Evolutionary conservation across 2,888 invertebrate species (phyloP).

Genomic region (Mallateleia sp.): DNA sequence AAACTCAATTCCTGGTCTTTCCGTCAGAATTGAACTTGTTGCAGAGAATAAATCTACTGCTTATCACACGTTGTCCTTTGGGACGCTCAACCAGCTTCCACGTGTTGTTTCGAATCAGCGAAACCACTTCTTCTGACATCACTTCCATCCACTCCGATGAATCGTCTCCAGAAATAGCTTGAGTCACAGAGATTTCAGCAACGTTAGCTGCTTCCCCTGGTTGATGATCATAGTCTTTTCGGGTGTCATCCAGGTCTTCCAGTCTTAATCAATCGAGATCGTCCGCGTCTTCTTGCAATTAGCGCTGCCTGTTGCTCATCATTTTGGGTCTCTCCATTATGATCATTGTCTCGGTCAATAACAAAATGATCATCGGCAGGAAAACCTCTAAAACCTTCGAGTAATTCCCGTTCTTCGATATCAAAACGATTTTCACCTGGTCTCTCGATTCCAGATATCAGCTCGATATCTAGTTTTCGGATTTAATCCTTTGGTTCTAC

Average conservation of each 20-base stretch:
- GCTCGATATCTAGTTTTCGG: background rate
- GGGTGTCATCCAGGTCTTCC: constrained; percentile 41
- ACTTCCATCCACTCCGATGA: constrained; percentile 54
- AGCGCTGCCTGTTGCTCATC: background rate
- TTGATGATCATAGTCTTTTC: background rate
- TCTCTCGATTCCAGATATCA: background rate
- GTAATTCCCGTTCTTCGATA: background rate
- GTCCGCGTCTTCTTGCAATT: background rate
- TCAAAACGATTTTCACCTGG: background rate
- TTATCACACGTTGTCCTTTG: constrained; percentile 30
- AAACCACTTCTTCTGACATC: constrained; percentile 48
- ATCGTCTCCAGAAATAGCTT: constrained; percentile 43
- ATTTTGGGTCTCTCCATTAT: background rate
- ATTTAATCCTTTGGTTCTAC: background rate
- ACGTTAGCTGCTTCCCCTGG: background rate
- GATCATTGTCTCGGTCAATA: too few species aligned
- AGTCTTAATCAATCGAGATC: background rate
- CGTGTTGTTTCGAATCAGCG: constrained; percentile 22
- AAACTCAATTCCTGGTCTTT: constrained; percentile 5
- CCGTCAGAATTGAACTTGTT: constrained; percentile 51
- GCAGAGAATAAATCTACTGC: constrained; percentile 48
- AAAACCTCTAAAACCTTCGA: background rate
- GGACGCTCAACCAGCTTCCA: constrained; percentile 26
- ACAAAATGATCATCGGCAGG: too few species aligned
- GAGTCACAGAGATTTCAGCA: constrained; percentile 33